Base-by-base conservation (phyloP, 2,888 invertebrate genomes). In the Ceriagrion tenellum region DNA sequence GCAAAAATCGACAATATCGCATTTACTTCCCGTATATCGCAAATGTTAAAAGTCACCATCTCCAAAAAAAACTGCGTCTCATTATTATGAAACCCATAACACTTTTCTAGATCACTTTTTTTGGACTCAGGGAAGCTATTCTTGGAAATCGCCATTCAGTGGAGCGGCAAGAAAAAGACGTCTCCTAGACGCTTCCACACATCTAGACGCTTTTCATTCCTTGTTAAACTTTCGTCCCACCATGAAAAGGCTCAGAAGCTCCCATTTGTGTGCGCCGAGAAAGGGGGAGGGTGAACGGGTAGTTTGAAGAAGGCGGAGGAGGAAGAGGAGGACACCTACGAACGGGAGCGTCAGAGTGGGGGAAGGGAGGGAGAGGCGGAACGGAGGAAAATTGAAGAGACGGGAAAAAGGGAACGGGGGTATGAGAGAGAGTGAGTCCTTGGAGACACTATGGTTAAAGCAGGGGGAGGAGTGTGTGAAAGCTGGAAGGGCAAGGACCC, bases 401-500 rank as follows among this genome's bases (percentile, higher is more conserved):
- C 47, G 35, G 55, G n/a, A 55, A 12, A n/a, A 35, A 55, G 55
- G 55, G 55, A 89, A 89, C n/a, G 47, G 55, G 55, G 26, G 89
- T 47, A 47, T 2, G 47, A 47, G 35, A 40, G 0, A 35, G 26
- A 40, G 47, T 16, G 81, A 81, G 81, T 81, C 81, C 81, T 81
- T 81, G 81, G 81, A 35, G 81, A 81, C 81, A 81, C 81, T 81
- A 81, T 81, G 81, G 81, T 4, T 74, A 30, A 8, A 35, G 35
- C 35, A 81, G 81, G 10, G 26, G 81, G 26, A 69, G 69, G 35
- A 35, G 81, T 81, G 81, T 81, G 81, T 30, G 81, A 81, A 81
- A 35, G 35, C 81, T 81, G 81, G 30, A 35, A 89, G n/a, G 89
- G 55, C 89, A 55, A 89, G 47, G 89, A 89, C 89, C 47, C 59